Conservation (phyloP, 1,140 invertebrate species). For the Globodera ellingtonae region DNA sequence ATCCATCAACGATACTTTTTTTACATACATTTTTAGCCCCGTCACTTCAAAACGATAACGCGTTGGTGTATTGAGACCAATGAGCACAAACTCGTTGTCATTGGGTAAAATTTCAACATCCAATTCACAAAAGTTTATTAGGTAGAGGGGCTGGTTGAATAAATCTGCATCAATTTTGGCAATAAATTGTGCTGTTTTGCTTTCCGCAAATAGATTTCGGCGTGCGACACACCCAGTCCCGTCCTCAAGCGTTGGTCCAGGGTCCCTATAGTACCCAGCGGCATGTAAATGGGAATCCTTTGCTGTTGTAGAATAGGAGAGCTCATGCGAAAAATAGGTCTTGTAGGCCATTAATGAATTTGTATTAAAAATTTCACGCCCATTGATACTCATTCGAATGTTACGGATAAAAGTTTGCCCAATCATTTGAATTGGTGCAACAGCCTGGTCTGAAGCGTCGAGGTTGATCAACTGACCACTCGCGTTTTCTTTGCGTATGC, state of each 20-base stretch:
- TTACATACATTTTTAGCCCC: neutral
- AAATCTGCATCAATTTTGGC: too few relatives aligned
- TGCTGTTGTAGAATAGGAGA: neutral
- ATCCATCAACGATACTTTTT: conserved; percentile 9
- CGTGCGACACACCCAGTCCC: neutral
- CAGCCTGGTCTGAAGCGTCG: too few relatives aligned
- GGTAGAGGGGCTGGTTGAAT: too few relatives aligned
- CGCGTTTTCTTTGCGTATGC: too few relatives aligned
- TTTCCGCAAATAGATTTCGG: neutral
- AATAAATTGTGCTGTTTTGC: neutral
- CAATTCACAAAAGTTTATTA: neutral
- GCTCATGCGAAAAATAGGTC: neutral
- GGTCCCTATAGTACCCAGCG: neutral
- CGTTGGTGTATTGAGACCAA: neutral
- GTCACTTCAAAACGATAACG: neutral
- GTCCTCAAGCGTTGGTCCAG: neutral
- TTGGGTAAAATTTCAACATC: conserved; percentile 11
- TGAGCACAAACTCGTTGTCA: neutral
- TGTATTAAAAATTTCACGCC: too few relatives aligned
- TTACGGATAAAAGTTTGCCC: too few relatives aligned
- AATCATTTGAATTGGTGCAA: too few relatives aligned
- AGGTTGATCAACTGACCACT: too few relatives aligned
- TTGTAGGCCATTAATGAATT: too few relatives aligned
- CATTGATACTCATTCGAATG: neutral
- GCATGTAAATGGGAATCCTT: conserved; percentile 4